A percentile compares a stretch with the other conserved stretches of the same genome.
Evolutionary conservation across 2,888 invertebrate species (phyloP).

Genomic region (Cerceris ruficornis): DNA sequence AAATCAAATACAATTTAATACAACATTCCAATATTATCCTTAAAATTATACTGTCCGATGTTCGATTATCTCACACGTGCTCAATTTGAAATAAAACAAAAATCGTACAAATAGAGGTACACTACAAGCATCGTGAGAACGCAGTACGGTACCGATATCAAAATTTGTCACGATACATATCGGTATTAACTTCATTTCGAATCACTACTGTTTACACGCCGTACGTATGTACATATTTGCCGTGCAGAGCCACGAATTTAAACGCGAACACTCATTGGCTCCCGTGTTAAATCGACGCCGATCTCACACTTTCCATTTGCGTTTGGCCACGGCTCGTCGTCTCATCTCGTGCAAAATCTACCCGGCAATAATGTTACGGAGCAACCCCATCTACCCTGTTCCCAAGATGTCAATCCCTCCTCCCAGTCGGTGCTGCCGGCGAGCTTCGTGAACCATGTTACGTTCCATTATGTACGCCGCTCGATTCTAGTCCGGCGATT

Average conservation of each 20-base stretch:
- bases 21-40: no score
- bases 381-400: slow-evolving; percentile 14
- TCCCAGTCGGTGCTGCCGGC: slow-evolving; percentile 10
- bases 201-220: slow-evolving; percentile 39
- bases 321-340: background rate
- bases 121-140: no score
- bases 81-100: no score
- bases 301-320: background rate
- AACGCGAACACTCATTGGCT: slow-evolving; percentile 14
- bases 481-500: slow-evolving; percentile 69
- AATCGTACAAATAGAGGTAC: no score
- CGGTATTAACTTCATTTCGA: slow-evolving; percentile 35
- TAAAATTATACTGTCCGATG: no score
- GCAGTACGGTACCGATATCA: no score
- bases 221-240: slow-evolving; percentile 35
- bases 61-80: no score
- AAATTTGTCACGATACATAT: background rate
- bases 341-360: slow-evolving; percentile 10
- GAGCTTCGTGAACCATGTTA: slow-evolving; percentile 56
- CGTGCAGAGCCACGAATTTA: slow-evolving; percentile 38
- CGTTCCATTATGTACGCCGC: slow-evolving; percentile 67
- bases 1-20: no score
- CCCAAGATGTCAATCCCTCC: slow-evolving; percentile 28
- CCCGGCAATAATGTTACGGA: slow-evolving; percentile 47
- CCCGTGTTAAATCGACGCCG: slow-evolving; percentile 1